Base-by-base conservation (phyloP, 1,140 invertebrate genomes). In the Ladona fulva region DNA sequence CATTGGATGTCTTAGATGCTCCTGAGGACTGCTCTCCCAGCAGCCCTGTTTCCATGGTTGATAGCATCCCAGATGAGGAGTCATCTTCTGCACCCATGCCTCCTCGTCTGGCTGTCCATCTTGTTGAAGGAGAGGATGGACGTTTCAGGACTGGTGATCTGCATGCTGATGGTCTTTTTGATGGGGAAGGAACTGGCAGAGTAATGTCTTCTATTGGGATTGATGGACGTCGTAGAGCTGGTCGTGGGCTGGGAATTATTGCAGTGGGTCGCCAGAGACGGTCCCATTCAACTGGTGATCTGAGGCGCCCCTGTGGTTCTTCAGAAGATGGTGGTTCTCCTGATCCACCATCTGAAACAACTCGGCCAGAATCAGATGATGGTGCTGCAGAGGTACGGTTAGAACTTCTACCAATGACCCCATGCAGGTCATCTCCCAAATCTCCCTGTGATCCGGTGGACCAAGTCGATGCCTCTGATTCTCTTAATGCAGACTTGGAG, bases 91-190 rank as follows among this genome's bases (percentile, higher is more conserved):
- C 59, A 73, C 52, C 52, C 52, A 66, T 22, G 52, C 52, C 52
- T 16, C 52, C 52, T 16, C 52, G 52, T 16, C 52, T 66, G 5
- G 14, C 52, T 16, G 52, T 66, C 5, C 52, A 66, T 22, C 52
- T 66, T 3, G 52, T 66, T 5, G 74, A 82, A 74, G 82, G 83
- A 1, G 86, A 87, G 81, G 87, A 88, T 80, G 87, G 87, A 0
- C 82, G 86, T 44, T 88, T 88, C 81, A 84, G 87, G 80, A 87
- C 88, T 78, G 86, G 87, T 10, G 87, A 88, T 81, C 85, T 88
- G 22, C 87, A 88, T 79, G 84, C 87, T 80, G 86, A 85, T 74
- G 83, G 81, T 22, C 80, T 82, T 12, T 83, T 86, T 74, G 85
- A 85, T 79, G 83, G 84, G 52, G 83, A 84, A 76, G 84, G 86